Evolutionary conservation across 2,797 vertebrate genomes (phyloP).

Genomic region (Eulemur rubriventer): DNA sequence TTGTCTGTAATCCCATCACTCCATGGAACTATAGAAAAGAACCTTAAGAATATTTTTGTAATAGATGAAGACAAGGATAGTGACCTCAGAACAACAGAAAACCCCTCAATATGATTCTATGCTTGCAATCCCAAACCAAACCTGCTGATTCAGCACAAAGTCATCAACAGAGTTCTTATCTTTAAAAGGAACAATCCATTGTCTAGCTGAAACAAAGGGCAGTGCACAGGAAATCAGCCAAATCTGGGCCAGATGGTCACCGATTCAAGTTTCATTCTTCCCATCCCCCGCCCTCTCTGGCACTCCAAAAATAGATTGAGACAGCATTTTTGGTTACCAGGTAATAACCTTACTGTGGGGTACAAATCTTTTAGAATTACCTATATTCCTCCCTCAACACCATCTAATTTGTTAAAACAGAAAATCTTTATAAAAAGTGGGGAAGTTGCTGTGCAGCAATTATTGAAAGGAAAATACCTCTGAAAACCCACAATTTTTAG

Average conservation of each 20-base stretch:
- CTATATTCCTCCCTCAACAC: constrained; percentile 46
- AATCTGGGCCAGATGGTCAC: constrained; percentile 95
- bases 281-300: constrained; percentile 84
- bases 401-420: constrained; percentile 25
- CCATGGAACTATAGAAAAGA: constrained; percentile 38
- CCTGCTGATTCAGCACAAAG: constrained; percentile 84
- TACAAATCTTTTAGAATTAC: constrained; percentile 79
- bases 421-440: constrained; percentile 29
- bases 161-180: constrained; percentile 91
- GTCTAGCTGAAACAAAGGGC: constrained; percentile 94
- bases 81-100: neutral
- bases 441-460: neutral
- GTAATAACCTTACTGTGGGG: constrained; percentile 67
- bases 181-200: constrained; percentile 94
- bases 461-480: constrained; percentile 37
- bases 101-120: constrained; percentile 39
- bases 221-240: constrained; percentile 92
- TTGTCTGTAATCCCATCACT: neutral
- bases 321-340: constrained; percentile 84
- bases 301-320: constrained; percentile 86
- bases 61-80: constrained; percentile 33
- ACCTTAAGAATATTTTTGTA: constrained; percentile 38
- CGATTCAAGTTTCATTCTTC: constrained; percentile 92
- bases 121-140: constrained; percentile 74
- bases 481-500: neutral